Conservation (phyloP, 37 sponge, comb jelly and placozoan species). For the Aplysina aerophoba region DNA sequence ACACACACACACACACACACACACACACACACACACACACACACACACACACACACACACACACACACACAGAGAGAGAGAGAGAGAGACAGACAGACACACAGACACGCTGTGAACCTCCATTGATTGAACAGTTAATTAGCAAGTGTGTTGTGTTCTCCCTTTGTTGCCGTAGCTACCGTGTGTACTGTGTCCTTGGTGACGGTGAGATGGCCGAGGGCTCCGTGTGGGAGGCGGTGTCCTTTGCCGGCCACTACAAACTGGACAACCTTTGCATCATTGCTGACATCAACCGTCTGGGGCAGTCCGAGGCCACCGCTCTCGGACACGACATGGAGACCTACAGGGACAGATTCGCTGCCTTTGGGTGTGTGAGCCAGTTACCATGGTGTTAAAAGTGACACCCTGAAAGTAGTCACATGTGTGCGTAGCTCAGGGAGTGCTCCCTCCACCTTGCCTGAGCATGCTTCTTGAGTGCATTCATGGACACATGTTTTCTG, state of each 20-base stretch:
- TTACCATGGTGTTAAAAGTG: no score
- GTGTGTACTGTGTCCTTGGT: conserved; percentile 91
- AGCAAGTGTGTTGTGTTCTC: not conserved
- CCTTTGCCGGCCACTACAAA: conserved; percentile 94
- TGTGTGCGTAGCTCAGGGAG: no score
- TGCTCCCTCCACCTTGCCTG: no score
- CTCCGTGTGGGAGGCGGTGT: conserved; percentile 94
- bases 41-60: not conserved
- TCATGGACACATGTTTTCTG: no score
- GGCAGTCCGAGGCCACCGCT: conserved; percentile 86
- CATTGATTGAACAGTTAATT: not conserved
- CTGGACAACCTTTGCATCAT: conserved; percentile 97
- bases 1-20: no score
- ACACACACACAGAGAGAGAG: not conserved
- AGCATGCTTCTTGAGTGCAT: no score
- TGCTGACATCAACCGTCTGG: conserved; percentile 91
- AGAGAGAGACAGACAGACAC: no score
- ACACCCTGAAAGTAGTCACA: no score
- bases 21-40: no score
- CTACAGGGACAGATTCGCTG: conserved; percentile 79
- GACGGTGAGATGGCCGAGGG: conserved; percentile 99
- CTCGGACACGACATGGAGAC: conserved; percentile 86
- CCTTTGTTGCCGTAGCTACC: conserved; percentile 73
- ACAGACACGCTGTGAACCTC: not conserved
- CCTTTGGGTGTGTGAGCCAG: conserved; percentile 73